Base-by-base conservation (phyloP, 2,888 invertebrate species). In the Eurytoma adleriae region DNA sequence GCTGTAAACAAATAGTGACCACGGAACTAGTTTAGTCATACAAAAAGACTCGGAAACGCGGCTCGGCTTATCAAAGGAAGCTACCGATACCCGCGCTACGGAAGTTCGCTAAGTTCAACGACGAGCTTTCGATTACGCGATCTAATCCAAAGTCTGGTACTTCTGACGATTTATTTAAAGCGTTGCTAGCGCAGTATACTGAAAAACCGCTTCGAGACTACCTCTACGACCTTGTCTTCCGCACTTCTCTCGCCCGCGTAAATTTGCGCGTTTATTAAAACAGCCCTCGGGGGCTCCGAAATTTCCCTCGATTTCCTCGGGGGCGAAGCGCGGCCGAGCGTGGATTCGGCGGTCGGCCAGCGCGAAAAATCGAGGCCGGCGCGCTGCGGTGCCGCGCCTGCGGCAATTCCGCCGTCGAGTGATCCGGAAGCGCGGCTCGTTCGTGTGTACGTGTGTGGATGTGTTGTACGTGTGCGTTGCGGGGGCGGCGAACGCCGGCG, bases 21-120 rank as follows among this genome's bases (percentile, higher is more conserved):
- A 64, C 52, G 30, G 20, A 20, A 62, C 54, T 67, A 69, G 54
- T 24, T 66, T 12, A 48, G n/a, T 13, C 71, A 40, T 67, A 30
- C 57, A 78, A 67, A 79, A 79, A 69, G 52, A 52, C 50, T 73
- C 50, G 40, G 56, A 64, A 59, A 66, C 74, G 64, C 18, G 40
- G 0, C 64, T 64, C 13, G 59, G 10, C 52, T 59, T 64, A 66
- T 40, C 20, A 64, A 74, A 64, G 59, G 57, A 75, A 75, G 52
- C 52, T 71, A 59, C 54, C 13, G n/a, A 7, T 4, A 27, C 18
- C 56, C 40, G 40, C 59, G 56, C 66, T 24, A 30, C 56, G n/a
- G 64, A 27, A 20, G 66, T 56, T 10, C 50, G 48, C 40, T 56
- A 56, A 12, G 14, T 20, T 7, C 14, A 61, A 52, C 40, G 56